Percentiles rank a stretch among this genome's conserved stretches.
Evolutionary conservation across 1,140 invertebrate genomes (phyloP).

Genomic region (Pseudomyrmex pallidus): DNA sequence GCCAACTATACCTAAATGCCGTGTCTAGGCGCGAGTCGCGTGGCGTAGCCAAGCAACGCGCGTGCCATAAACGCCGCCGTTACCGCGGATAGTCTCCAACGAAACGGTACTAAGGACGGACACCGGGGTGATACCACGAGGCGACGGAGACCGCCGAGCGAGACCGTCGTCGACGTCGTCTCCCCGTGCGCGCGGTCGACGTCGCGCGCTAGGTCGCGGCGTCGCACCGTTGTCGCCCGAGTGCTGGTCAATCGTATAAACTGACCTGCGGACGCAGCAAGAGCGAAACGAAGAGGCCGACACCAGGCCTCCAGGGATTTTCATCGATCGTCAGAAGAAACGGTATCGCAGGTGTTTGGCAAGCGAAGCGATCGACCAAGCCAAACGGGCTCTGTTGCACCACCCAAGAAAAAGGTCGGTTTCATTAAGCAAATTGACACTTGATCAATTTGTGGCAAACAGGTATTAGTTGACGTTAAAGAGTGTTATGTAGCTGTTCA

Average conservation of each 20-base stretch:
- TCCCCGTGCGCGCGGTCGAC: constrained; percentile 21
- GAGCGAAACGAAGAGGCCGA: background rate
- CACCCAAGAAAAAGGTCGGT: constrained; percentile 25
- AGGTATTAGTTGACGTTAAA: constrained; percentile 8
- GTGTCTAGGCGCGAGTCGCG: constrained; percentile 61
- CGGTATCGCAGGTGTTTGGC: constrained; percentile 21
- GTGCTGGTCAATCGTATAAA: background rate
- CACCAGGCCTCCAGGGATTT: constrained; percentile 15
- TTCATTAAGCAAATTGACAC: constrained; percentile 18
- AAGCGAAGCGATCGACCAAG: constrained; percentile 41
- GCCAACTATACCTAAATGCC: constrained; percentile 53
- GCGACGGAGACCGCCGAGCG: background rate
- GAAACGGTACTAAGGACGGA: constrained; percentile 76
- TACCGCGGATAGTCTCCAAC: constrained; percentile 74
- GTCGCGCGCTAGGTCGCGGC: background rate
- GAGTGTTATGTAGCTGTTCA: background rate
- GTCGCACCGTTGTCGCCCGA: constrained; percentile 12
- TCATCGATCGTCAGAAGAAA: constrained; percentile 42
- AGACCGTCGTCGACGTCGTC: background rate
- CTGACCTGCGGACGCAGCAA: background rate
- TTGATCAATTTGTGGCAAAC: background rate
- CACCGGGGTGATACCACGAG: constrained; percentile 13
- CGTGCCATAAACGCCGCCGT: constrained; percentile 76
- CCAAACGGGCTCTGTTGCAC: background rate
- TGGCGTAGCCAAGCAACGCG: constrained; percentile 82